Conservation (phyloP, 2,888 invertebrate species). For the Erebia epiphron region DNA sequence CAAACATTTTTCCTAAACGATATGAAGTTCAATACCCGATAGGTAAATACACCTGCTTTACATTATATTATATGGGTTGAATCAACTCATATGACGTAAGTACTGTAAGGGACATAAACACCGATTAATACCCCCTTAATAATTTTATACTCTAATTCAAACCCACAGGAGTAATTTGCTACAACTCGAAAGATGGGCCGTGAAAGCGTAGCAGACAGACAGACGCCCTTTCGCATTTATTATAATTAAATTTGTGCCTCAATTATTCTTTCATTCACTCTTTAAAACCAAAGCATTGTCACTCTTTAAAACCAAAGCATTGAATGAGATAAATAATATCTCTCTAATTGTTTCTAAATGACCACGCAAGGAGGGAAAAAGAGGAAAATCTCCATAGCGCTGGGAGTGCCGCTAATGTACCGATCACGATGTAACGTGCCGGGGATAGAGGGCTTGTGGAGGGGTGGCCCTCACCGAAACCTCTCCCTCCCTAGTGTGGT, state of each 20-base stretch:
- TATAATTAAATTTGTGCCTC: no score
- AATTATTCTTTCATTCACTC: no score
- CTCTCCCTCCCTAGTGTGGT: constrained; percentile 35
- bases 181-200: no score
- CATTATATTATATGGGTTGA: background rate
- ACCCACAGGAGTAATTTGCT: no score
- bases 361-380: constrained; percentile 3
- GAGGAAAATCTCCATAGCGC: constrained; percentile 8
- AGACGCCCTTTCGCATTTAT: no score
- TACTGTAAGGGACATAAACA: no score
- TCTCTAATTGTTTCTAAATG: constrained; percentile 10
- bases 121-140: no score
- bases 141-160: no score
- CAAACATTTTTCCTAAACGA: constrained; percentile 59
- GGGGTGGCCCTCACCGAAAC: constrained; percentile 46
- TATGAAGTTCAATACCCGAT: constrained; percentile 61
- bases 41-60: constrained; percentile 42
- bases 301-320: no score
- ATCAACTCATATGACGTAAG: background rate
- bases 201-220: no score
- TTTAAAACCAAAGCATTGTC: no score
- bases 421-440: constrained; percentile 46
- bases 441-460: constrained; percentile 47
- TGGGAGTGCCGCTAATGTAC: constrained; percentile 44
- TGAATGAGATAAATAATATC: background rate